Evolutionary conservation across 2,888 invertebrate genomes (phyloP).

Genomic region (Dicycla oo): DNA sequence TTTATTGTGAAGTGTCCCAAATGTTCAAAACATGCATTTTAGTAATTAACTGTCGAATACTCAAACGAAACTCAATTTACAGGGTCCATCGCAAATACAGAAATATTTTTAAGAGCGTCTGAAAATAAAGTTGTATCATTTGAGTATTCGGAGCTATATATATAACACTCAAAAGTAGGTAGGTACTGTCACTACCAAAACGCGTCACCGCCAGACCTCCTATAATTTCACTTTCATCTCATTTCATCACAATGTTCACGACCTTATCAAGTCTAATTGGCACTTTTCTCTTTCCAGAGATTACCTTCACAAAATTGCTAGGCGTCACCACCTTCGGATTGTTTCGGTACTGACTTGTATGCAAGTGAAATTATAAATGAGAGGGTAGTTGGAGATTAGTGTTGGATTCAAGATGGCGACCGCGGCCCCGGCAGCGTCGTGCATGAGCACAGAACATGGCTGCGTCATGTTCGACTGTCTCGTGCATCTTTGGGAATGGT

Average conservation of each 20-base stretch:
- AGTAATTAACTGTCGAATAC: not conserved
- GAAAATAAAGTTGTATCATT: not conserved
- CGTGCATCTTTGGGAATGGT: conserved; percentile 88
- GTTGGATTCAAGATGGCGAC: conserved; percentile 77
- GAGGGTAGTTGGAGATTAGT: conserved; percentile 54
- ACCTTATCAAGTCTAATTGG: conserved; percentile 77
- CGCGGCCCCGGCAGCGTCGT: conserved; percentile 82
- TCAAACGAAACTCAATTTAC: not conserved
- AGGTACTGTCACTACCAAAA: conserved; percentile 25
- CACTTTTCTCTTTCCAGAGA: conserved; percentile 83
- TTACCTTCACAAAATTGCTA: conserved; percentile 72
- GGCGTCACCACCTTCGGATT: conserved; percentile 56
- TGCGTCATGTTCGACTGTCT: conserved; percentile 88
- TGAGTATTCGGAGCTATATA: not conserved
- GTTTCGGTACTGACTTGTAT: conserved; percentile 57
- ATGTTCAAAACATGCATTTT: not conserved
- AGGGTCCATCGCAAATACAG: not conserved
- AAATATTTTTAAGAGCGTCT: not conserved
- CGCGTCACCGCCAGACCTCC: conserved; percentile 36
- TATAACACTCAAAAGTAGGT: conserved; percentile 12
- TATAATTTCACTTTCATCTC: conserved; percentile 79
- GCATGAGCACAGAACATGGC: conserved; percentile 86
- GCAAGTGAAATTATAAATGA: conserved; percentile 74
- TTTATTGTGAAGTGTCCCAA: no score
- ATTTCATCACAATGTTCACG: conserved; percentile 69